Percentiles rank a stretch among this genome's conserved stretches.
Evolutionary conservation across 2,113 vertebrate species (phyloP).

Genomic region (Ardeotis arabs): DNA sequence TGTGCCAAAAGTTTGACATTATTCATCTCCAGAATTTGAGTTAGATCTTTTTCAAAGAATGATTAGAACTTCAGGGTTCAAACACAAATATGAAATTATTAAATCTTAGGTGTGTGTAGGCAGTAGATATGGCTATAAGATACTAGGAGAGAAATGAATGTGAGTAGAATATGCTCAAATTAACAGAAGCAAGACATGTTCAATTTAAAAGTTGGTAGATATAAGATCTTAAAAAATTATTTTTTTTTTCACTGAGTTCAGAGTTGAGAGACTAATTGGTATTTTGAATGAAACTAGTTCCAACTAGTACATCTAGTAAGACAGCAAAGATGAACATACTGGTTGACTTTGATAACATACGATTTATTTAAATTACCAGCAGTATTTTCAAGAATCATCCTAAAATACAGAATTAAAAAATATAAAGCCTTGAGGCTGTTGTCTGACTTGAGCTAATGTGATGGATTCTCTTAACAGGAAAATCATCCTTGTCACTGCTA

Average conservation of each 20-base stretch:
- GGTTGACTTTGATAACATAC: background rate
- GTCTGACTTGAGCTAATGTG: background rate
- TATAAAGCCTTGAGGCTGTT: background rate
- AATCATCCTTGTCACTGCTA: background rate
- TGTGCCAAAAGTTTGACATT: background rate
- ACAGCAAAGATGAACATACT: background rate
- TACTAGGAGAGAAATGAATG: background rate
- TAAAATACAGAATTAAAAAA: background rate
- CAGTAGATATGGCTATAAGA: background rate
- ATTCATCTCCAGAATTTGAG: background rate
- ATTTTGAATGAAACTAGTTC: background rate
- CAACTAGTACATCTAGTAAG: background rate
- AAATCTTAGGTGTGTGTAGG: background rate
- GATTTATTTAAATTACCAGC: background rate
- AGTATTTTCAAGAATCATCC: background rate
- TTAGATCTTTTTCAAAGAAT: background rate
- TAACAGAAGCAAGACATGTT: background rate
- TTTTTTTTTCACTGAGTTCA: background rate
- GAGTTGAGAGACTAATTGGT: background rate
- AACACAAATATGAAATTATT: background rate
- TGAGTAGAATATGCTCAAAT: background rate
- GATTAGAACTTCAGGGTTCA: background rate
- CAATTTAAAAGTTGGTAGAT: background rate
- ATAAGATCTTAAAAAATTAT: background rate
- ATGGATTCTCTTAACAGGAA: background rate